phyloP scores from a whole-genome alignment of 2,888 invertebrate genomes.

The Colostygia pectinataria region DNA sequence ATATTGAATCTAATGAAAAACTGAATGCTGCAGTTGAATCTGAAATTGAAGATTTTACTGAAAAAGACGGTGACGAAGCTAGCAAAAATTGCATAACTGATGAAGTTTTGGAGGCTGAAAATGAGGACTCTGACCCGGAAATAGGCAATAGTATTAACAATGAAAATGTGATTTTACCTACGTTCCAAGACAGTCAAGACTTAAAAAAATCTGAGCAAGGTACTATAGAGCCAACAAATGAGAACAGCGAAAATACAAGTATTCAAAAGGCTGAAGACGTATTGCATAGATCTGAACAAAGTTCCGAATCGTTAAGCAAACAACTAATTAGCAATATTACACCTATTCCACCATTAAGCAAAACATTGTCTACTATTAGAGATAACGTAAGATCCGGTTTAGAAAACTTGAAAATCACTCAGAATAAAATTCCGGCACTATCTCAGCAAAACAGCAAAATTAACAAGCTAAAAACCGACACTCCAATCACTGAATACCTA shows the following conservation, averaged over 20 bases:
- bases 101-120: constrained; percentile 1
- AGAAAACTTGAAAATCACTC: constrained; percentile 34
- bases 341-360: constrained; percentile 19
- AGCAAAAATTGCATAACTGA: constrained; percentile 1
- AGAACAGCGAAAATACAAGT: constrained; percentile 10
- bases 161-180: constrained; percentile 1
- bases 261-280: neutral
- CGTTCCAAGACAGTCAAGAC: neutral
- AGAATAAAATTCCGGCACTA: neutral
- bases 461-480: neutral
- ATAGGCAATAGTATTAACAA: constrained; percentile 25
- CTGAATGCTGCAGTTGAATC: constrained; percentile 1
- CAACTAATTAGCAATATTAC: constrained; percentile 2
- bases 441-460: constrained; percentile 11
- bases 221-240: constrained; percentile 4
- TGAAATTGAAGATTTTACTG: constrained; percentile 1
- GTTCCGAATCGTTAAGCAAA: neutral
- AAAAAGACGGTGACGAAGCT: neutral
- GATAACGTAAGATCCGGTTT: constrained; percentile 43
- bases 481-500: neutral
- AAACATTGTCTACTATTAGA: constrained; percentile 39
- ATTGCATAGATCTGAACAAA: neutral
- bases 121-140: constrained; percentile 21
- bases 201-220: constrained; percentile 9
- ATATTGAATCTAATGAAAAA: neutral